These are phyloP conservation scores for Bergia sp. DNA, from an alignment of 92 coral and sea anemone genomes.

Conservation along the genomic window DNA sequence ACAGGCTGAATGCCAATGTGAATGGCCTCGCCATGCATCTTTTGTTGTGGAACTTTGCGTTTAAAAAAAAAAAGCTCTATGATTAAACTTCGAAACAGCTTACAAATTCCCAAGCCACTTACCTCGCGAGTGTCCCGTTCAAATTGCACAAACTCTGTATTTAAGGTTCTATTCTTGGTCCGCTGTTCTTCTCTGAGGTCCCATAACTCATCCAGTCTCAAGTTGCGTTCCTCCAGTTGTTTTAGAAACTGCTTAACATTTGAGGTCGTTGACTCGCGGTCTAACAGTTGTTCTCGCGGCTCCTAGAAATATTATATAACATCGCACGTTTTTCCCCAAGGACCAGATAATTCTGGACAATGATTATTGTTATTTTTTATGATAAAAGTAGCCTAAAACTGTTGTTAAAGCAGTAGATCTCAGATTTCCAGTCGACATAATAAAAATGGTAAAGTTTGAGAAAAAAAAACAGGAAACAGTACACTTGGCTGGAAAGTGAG, in stretches of 20 bases:
- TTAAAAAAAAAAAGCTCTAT: neutral
- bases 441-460: no score
- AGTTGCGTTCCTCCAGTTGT: slow-evolving; percentile 83
- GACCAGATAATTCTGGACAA: neutral
- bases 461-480: no score
- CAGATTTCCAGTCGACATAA: no score
- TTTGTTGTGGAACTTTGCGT: no score
- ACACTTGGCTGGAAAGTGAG: no score
- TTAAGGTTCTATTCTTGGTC: slow-evolving; percentile 78
- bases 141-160: slow-evolving; percentile 92
- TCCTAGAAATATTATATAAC: slow-evolving; percentile 58
- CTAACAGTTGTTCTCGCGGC: slow-evolving; percentile 73
- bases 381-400: no score
- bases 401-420: no score
- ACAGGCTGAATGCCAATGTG: no score
- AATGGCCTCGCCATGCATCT: no score
- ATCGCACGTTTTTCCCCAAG: neutral
- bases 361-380: no score
- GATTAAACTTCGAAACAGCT: neutral
- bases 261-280: slow-evolving; percentile 87
- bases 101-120: neutral
- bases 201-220: slow-evolving; percentile 91
- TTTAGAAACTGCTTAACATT: slow-evolving; percentile 76
- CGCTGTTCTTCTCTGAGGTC: slow-evolving; percentile 86
- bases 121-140: slow-evolving; percentile 97